Conservation (phyloP, 2,888 invertebrate species). For the Drosophila incognita region DNA sequence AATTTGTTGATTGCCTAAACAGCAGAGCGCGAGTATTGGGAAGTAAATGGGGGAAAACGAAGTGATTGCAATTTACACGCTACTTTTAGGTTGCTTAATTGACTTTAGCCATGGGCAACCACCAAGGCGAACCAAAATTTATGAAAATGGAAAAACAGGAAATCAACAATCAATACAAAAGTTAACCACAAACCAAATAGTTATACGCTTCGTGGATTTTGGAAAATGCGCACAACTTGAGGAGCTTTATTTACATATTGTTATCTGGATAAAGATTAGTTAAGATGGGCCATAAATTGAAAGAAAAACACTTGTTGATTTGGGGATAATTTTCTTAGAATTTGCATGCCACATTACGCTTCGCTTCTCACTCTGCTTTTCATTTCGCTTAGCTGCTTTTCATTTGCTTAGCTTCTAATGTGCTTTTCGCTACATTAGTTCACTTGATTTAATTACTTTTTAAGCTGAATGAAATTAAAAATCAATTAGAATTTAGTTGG, state of each 20-base stretch:
- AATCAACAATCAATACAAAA: conserved; percentile 21
- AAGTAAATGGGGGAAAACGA: conserved; percentile 6
- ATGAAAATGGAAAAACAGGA: conserved; percentile 18
- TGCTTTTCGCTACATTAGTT: conserved; percentile 11
- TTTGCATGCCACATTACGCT: conserved; percentile 11
- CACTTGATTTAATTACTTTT: neutral
- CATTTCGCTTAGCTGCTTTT: neutral
- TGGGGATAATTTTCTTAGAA: neutral
- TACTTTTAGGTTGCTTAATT: conserved; percentile 34
- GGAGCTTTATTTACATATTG: neutral
- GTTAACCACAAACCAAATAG: neutral
- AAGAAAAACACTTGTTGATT: neutral
- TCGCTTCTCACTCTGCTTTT: conserved; percentile 2
- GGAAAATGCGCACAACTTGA: neutral
- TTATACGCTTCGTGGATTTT: neutral
- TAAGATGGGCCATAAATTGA: neutral
- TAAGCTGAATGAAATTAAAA: conserved; percentile 2
- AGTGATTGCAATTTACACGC: conserved; percentile 48
- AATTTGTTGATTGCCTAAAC: conserved; percentile 53
- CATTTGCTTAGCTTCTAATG: neutral
- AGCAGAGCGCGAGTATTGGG: neutral
- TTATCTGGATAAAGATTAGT: neutral
- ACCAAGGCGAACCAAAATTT: conserved; percentile 23
- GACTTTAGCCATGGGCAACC: conserved; percentile 33
- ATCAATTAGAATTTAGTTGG: neutral